Percentiles rank a stretch among this genome's conserved stretches.
Evolutionary conservation across 2,888 invertebrate species (phyloP).

Genomic region (Spisula subtruncata): DNA sequence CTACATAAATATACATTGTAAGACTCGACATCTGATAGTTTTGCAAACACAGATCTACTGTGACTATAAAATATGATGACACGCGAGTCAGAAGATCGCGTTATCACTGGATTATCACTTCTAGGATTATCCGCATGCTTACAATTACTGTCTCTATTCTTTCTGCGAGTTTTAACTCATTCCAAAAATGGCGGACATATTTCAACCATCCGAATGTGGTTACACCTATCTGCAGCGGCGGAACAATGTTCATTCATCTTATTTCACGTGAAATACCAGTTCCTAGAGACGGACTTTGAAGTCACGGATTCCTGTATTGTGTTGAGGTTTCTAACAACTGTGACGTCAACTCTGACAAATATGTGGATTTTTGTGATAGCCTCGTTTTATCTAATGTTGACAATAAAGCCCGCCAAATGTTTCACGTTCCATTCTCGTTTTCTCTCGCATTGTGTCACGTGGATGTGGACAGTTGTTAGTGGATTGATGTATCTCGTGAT

Average conservation of each 20-base stretch:
- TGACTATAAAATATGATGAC: neutral
- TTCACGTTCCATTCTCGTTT: constrained; percentile 56
- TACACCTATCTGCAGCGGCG: constrained; percentile 51
- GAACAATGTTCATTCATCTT: constrained; percentile 52
- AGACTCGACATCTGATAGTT: neutral
- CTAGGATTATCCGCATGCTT: constrained; percentile 24
- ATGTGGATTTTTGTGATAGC: constrained; percentile 60
- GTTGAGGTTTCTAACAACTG: constrained; percentile 44
- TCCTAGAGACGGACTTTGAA: constrained; percentile 26
- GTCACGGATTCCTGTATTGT: constrained; percentile 47
- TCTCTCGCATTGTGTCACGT: constrained; percentile 62
- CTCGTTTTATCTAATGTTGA: constrained; percentile 53
- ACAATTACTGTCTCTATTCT: constrained; percentile 39
- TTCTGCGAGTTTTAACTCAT: constrained; percentile 42
- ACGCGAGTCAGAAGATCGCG: neutral
- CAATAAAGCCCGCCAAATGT: constrained; percentile 57
- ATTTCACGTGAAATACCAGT: constrained; percentile 57
- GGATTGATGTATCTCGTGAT: constrained; percentile 54
- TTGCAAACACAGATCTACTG: neutral
- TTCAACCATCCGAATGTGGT: constrained; percentile 48
- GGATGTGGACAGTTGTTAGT: constrained; percentile 55
- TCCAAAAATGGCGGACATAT: constrained; percentile 46
- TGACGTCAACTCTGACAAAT: constrained; percentile 50
- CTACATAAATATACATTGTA: neutral
- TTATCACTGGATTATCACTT: constrained; percentile 23